Base-by-base conservation (phyloP, 2,888 invertebrate species). In the Drosophila fulvimacula region DNA sequence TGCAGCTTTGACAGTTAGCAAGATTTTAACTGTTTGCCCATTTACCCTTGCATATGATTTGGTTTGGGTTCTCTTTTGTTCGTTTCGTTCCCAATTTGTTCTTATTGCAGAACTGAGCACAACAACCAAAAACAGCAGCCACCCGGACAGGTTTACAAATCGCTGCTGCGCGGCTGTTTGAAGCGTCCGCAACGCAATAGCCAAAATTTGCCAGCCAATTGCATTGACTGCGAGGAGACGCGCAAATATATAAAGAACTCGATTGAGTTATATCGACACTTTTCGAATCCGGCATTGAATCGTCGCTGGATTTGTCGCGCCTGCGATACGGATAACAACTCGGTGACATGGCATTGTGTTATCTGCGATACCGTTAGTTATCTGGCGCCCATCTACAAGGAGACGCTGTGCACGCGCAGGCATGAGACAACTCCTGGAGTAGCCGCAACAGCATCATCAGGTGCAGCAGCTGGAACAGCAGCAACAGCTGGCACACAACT, bases 271-370 rank as follows among this genome's bases (percentile, higher is more conserved):
- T 92, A 91, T 79, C 92, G 92, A 64, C 92, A 92, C 69, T 92
- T 92, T 61, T 93, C 93, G n/a, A 92, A 92, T 88, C 92, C 93
- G 70, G 92, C 92, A 36, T 66, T 93, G 41, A 92, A 92, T 82
- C 92, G 93, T 17, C 91, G 91, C 19, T 93, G 93, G 93, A 91
- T 92, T 51, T 93, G 93, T 69, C 92, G 92, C 72, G 88, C 90
- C 74, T 93, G 93, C 79, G 90, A 91, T 62, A 86, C 92, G 51
- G 91, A 92, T 73, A 93, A 93, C 79, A 92, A 91, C 79, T 92
- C 92, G n/a, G 93, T 93, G 42, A 92, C 93, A 69, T 93, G 93
- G 92, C 93, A 93, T 67, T 93, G 93, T 79, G 87, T 93, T 48
- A 92, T 92, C 73, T 93, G 93, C 82, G 92, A 93, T 79, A 91